Base-by-base conservation (phyloP, 2,797 vertebrate species). In the Corythornis leucogaster region DNA sequence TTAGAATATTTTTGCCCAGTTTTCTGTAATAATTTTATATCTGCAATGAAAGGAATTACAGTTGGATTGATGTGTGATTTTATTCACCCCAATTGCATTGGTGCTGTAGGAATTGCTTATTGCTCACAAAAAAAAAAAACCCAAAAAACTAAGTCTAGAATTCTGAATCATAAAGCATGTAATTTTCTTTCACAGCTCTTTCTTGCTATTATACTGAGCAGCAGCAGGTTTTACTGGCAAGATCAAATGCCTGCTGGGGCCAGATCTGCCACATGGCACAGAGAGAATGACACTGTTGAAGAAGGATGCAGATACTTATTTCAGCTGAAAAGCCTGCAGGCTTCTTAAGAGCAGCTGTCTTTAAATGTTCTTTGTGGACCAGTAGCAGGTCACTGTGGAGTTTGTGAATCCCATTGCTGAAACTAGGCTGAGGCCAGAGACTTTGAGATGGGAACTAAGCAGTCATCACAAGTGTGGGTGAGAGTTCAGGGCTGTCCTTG, bases 141-240 rank as follows among this genome's bases (percentile, higher is more conserved):
- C 33, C 8, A 33, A 40, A 85, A 62, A 76, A 21, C 46, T 69
- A 85, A 80, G 20, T 71, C 62, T 84, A 46, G 50, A 71, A 78
- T 83, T 87, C 57, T 85, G 73, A 58, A 54, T 83, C 46, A 45
- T 33, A 33, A 84, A 71, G 40, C 24, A 24, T 8, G 78, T 42
- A 7, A 38, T 80, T 85, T 90, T 75, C 19, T 80, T 79, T 51
- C 57, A 48, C 9, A 22, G 50, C 33, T 46, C 53, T 87, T 57
- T 92, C 46, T 80, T 0, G 3, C 51, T 91, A 38, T 81, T 80
- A 68, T 77, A 67, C 33, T 15, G 38, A 87, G 35, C 31, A 77
- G 58, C 76, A 74, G 64, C 61, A 80, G 79, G 78, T 92, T 87
- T 89, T 90, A 55, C 68, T 38, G 86, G 68, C 38, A 51, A 80